A percentile compares a stretch with the other conserved stretches of the same genome.
Conservation (phyloP, 92 coral and sea anemone genomes). For the Pocillopora grandis region DNA sequence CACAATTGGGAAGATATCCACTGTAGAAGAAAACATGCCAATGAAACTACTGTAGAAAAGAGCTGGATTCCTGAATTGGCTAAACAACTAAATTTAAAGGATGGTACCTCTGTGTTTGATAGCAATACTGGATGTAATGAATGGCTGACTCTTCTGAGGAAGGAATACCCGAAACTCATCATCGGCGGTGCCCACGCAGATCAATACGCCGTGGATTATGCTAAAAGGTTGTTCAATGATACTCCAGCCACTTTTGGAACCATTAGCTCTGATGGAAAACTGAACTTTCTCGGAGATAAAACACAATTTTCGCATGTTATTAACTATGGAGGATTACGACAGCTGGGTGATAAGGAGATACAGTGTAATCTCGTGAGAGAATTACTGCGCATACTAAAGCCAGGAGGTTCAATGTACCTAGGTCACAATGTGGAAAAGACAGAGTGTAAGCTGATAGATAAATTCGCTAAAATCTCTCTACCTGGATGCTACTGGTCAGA, state of each 20-base stretch:
- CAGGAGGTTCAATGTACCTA: constrained; percentile 88
- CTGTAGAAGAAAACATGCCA: constrained; percentile 60
- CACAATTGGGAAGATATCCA: constrained; percentile 90
- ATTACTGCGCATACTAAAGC: constrained; percentile 69
- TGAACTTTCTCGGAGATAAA: constrained; percentile 18
- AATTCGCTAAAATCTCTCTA: constrained; percentile 41
- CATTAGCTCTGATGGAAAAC: constrained; percentile 39
- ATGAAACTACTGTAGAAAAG: constrained; percentile 68
- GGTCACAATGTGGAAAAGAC: constrained; percentile 86
- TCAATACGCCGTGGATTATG: constrained; percentile 92
- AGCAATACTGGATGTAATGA: constrained; percentile 89
- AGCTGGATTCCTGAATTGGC: constrained; percentile 73
- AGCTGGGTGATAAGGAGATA: constrained; percentile 37
- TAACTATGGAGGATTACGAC: constrained; percentile 86
- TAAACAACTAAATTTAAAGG: constrained; percentile 72
- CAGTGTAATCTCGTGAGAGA: constrained; percentile 80
- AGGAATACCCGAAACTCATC: constrained; percentile 58
- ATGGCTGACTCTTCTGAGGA: constrained; percentile 75
- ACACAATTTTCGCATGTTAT: constrained; percentile 63
- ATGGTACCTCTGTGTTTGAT: constrained; percentile 81
- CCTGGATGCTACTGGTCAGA: constrained; percentile 92
- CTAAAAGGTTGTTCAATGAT: constrained; percentile 83
- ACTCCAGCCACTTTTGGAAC: constrained; percentile 67
- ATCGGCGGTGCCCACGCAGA: constrained; percentile 86
- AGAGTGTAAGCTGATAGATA: constrained; percentile 67